Conservation (phyloP, 2,888 invertebrate species). For the Lasioglossum leucozonium region DNA sequence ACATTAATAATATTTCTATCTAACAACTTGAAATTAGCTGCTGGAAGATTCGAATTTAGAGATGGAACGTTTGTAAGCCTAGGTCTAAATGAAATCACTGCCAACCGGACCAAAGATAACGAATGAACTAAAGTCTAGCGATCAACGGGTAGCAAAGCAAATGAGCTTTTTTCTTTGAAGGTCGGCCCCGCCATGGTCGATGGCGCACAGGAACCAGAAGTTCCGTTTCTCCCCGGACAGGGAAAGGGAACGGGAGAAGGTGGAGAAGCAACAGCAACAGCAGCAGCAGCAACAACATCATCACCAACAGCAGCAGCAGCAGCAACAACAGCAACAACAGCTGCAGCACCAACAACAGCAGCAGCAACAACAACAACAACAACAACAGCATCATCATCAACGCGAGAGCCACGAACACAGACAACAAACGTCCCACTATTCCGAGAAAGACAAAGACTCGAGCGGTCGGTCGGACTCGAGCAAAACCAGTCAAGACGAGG, state of each 20-base stretch:
- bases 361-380: slow-evolving; percentile 67
- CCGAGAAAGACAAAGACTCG: slow-evolving; percentile 70
- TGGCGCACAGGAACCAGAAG: slow-evolving; percentile 81
- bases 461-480: slow-evolving; percentile 85
- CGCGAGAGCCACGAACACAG: slow-evolving; percentile 73
- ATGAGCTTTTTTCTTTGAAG: slow-evolving; percentile 74
- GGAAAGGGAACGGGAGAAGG: slow-evolving; percentile 81
- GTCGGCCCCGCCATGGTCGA: slow-evolving; percentile 87
- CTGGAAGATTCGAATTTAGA: not conserved
- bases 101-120: not conserved
- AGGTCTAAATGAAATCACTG: not conserved
- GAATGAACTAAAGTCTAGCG: not conserved
- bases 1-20: not conserved
- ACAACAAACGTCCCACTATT: slow-evolving; percentile 67
- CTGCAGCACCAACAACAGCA: slow-evolving; percentile 63
- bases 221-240: slow-evolving; percentile 84
- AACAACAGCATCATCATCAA: slow-evolving; percentile 75
- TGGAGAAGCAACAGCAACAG: slow-evolving; percentile 73
- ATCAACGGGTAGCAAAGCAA: not conserved
- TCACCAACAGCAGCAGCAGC: not conserved
- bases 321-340: not conserved
- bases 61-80: not conserved
- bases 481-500: slow-evolving; percentile 86
- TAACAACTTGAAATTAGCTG: not conserved
- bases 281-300: slow-evolving; percentile 75